Evolutionary conservation across 1,140 invertebrate genomes (phyloP), one percentile per base, ranked within the genome.

Genomic region (Pseudobourletiella spinata): DNA sequence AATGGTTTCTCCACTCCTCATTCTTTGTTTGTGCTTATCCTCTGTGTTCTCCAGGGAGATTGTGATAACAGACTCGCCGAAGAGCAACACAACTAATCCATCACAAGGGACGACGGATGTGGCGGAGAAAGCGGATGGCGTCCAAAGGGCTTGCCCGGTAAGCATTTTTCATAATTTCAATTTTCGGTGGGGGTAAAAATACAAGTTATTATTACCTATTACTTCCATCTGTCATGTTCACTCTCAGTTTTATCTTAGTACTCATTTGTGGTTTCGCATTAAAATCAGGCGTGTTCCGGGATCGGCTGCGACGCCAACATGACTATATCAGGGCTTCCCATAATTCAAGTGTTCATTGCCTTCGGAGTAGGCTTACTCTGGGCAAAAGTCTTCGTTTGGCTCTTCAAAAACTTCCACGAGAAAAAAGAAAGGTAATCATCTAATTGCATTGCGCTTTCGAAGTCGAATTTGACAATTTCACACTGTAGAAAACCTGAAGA

Each of bases 301-400:
- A 46, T 28, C 2, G 24, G 4, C 11, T 52, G 46, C 42, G 32
- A 61, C 20, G 16, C 48, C 2, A 52, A 54, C 8, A 43, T 35
- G 14, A 51, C 30, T n/a, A 52, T 61, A 28, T 52, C 59, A 11
- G 59, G 59, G 3, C 32, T 61, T 16, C 59, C 59, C 8, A 3
- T 61, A 3, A 61, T 61, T 42, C 59, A 61, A 39, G 18, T 61
- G 11, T 11, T 61, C 18, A 30, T 61, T 35, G 59, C 48, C 16
- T 22, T 61, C 3, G 48, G 18, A 4, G 59, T 25, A 39, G 59
- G 59, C 3, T 25, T 35, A 8, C 29, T 61, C 30, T 52, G 46
- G 50, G 59, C 59, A 3, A 50, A 18, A n/a, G 39, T 61, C 24
- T 61, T 61, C 20, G 30, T 35, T 4, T 61, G 48, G 20, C 51